Evolutionary conservation across 2,888 invertebrate species (phyloP).

Genomic region (Parasteatoda lunata): DNA sequence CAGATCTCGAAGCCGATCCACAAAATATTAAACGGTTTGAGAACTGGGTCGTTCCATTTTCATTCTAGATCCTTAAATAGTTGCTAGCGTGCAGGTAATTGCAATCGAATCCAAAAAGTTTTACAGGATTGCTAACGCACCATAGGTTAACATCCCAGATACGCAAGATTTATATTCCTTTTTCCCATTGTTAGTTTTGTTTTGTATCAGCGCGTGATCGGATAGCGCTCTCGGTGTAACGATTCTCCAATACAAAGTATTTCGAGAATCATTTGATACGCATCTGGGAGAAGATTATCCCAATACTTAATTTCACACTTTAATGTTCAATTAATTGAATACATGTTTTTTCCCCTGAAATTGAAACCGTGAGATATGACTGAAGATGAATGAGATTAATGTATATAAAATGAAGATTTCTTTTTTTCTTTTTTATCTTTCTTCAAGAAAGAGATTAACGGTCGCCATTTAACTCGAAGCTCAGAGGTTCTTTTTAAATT

Average conservation of each 20-base stretch:
- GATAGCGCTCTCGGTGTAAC: not conserved
- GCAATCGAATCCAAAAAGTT: not conserved
- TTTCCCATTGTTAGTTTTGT: not conserved
- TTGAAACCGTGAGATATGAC: no score
- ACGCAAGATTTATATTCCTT: not conserved
- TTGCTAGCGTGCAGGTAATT: not conserved
- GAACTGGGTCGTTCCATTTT: slow-evolving; percentile 41
- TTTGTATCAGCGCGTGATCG: not conserved
- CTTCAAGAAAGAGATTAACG: no score
- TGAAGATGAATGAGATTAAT: no score
- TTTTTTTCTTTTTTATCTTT: no score
- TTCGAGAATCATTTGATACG: not conserved
- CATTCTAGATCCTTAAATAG: slow-evolving; percentile 22
- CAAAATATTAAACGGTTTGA: slow-evolving; percentile 41
- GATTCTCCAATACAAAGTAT: not conserved
- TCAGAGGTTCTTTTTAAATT: no score
- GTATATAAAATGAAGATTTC: no score
- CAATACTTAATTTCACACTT: not conserved
- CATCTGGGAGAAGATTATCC: not conserved
- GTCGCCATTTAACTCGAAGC: no score
- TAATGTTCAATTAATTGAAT: not conserved
- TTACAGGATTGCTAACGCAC: not conserved
- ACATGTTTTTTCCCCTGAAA: no score
- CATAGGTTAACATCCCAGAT: not conserved
- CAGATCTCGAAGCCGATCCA: not conserved